Evolutionary conservation across 1,140 invertebrate species (phyloP), one percentile per base, ranked within the genome.

Genomic region (Asobara japonica): DNA sequence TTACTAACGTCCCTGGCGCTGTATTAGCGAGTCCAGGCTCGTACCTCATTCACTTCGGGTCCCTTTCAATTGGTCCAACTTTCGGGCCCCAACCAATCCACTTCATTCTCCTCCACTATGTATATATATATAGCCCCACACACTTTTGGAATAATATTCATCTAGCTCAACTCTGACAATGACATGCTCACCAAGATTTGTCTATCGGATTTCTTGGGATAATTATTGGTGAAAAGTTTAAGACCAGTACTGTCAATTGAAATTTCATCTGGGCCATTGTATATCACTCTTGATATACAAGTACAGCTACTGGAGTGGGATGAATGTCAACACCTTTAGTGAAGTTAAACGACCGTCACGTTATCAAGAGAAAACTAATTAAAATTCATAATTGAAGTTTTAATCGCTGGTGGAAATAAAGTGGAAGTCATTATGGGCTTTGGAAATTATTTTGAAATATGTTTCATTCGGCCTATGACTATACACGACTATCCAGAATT

Each of bases 1-100:
- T 69, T 69, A 73, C 56, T 65, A 65, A 64, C 38, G 60, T 51
- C 38, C 48, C 16, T 18, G 25, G 20, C 22, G 16, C 60, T 56
- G 51, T 73, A 73, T 73, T 68, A 73, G 33, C 51, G 48, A 72
- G 36, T 67, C 64, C 56, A 61, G 25, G 25, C 67, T 73, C 62
- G 38, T 69, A 38, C 67, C 60, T 30, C 41, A 45, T 45, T 45
- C 41, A 45, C 41, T 45, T 45, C 41, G 41, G 13, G 41, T 45
- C 41, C 41, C 41, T 45, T 61, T 61, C 71, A 56, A 62, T 20
- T 61, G 16, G 22, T 65, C 51, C 22, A 65, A 65, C 56, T 36
- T 25, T 64, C 22, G 18, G 45, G 20, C 20, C 33, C 13, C 16
- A n/a, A 64, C 51, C 30, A 22, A 33, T 64, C 41, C 60, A 64